Conservation (phyloP, 2,113 vertebrate genomes). For the Phycodurus eques region DNA sequence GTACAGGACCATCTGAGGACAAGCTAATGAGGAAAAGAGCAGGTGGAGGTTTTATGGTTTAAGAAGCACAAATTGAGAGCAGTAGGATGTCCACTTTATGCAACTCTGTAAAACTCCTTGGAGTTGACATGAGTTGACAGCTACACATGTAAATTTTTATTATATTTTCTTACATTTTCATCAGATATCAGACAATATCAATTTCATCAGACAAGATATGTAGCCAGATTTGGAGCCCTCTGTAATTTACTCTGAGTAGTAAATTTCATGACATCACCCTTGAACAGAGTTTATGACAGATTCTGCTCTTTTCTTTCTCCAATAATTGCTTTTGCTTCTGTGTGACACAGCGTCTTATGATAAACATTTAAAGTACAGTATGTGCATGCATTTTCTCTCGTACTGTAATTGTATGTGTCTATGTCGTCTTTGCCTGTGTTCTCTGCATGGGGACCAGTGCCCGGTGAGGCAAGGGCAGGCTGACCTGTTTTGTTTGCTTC, state of each 20-base stretch:
- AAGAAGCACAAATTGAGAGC: constrained; percentile 5
- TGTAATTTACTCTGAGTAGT: no score
- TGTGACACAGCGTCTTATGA: not conserved
- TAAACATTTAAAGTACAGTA: not conserved
- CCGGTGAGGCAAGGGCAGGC: constrained; percentile 34
- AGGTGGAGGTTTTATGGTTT: constrained; percentile 56
- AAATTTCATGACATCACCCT: no score
- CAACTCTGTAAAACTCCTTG: constrained; percentile 4
- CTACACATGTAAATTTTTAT: not conserved
- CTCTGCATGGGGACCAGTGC: constrained; percentile 24
- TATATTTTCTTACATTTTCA: not conserved
- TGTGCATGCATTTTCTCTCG: not conserved
- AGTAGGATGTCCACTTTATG: constrained; percentile 25
- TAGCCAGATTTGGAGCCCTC: no score
- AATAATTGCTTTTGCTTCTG: not conserved
- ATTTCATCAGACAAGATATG: not conserved
- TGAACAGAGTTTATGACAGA: no score
- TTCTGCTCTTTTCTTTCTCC: no score
- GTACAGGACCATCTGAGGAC: constrained; percentile 37
- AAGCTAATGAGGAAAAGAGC: constrained; percentile 35
- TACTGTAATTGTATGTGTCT: constrained; percentile 12
- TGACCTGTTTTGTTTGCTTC: constrained; percentile 69
- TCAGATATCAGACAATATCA: no score
- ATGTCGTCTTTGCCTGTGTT: constrained; percentile 17
- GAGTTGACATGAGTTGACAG: constrained; percentile 12